Base-by-base conservation (phyloP, 2,113 vertebrate genomes). In the Trichechus manatus region DNA sequence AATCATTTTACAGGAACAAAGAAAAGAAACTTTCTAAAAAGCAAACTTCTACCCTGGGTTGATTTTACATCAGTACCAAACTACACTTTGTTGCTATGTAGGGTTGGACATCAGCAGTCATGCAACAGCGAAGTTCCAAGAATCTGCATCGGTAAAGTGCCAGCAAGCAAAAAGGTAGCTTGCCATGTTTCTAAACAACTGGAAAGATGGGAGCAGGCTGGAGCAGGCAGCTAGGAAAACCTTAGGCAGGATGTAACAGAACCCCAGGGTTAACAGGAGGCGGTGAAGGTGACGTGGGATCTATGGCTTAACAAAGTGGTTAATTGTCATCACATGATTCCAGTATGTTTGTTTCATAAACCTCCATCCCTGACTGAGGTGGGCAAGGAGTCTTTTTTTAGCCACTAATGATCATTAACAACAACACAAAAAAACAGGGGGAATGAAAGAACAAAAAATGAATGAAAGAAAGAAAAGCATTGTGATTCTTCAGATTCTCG, bases 1-100 rank as follows among this genome's bases (percentile, higher is more conserved):
- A 97, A 95, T 97, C 96, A 95, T 96, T 97, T 96, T 94, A 97
- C 56, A 95, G 80, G 93, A 98, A 97, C 93, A 96, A 82, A 96
- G 97, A 97, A 96, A 97, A 96, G 82, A 96, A 98, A 96, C 70
- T 94, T 89, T 79, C 85, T 53, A 50, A 74, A 83, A 89, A 93
- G 63, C 63, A 79, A 93, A 82, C 59, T 91, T 97, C 78, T 91
- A 72, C 2, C 53, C 74, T 8, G 4, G 15, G 9, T 80, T 91
- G 97, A 83, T 95, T 96, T 92, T 87, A 42, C 31, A 82, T 74
- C 66, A 78, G 93, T 90, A 93, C 63, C 85, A 86, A 88, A 66
- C 83, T 86, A 78, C 29, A 61, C 1, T 97, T 91, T 97, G 87
- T 70, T 91, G 47, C 89, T 90, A 27, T 33, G 44, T 42, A 82